Conservation (phyloP, 2,797 vertebrate genomes). For the Cryptoblepharus egeriae region DNA sequence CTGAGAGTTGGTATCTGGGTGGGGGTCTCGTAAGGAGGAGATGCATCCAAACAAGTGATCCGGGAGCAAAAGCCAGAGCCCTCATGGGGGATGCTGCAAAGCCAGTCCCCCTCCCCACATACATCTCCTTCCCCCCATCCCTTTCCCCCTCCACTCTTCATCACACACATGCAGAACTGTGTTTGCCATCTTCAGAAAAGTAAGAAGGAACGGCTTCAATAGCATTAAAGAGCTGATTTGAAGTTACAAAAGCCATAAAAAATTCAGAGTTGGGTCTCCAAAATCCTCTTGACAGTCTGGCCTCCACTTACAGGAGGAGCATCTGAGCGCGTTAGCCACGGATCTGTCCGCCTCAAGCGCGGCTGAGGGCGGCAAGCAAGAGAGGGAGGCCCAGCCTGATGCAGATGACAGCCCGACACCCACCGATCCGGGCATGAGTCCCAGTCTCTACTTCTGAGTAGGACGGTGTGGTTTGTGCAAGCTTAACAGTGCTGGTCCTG, state of each 20-base stretch:
- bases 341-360: not conserved
- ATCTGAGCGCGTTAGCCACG: fast-evolving
- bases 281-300: slow-evolving; percentile 43
- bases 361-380: not conserved
- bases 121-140: not conserved
- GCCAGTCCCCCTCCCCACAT: not conserved
- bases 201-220: slow-evolving; percentile 23
- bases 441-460: too few species aligned
- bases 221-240: slow-evolving; percentile 44
- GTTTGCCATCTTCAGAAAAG: slow-evolving; percentile 31
- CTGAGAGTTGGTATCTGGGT: too few species aligned
- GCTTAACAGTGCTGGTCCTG: too few species aligned
- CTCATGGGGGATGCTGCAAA: not conserved
- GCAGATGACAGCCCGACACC: too few species aligned
- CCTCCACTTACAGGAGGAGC: slow-evolving; percentile 40
- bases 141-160: not conserved
- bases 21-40: too few species aligned
- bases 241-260: slow-evolving; percentile 63
- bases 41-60: too few species aligned
- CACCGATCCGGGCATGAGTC: too few species aligned
- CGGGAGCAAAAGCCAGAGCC: too few species aligned
- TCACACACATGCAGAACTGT: not conserved
- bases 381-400: too few species aligned
- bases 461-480: too few species aligned
- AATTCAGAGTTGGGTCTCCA: slow-evolving; percentile 54